Conservation (phyloP, 2,888 invertebrate genomes). For the Ophioninae sp. region DNA sequence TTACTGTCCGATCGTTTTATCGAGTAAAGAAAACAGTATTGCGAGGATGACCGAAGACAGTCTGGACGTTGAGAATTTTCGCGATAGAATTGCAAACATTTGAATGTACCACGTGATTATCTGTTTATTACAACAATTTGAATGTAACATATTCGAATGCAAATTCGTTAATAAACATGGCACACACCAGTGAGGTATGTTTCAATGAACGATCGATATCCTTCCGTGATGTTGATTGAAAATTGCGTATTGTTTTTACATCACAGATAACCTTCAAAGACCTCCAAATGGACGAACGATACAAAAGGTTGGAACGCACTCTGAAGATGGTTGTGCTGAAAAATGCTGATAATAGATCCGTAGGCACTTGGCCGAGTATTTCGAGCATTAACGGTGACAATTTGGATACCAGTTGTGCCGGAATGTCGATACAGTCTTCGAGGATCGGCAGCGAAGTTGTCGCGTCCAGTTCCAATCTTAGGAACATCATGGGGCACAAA, state of each 20-base stretch:
- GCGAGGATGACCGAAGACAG: background rate
- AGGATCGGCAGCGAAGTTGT: constrained; percentile 71
- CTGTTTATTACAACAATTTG: background rate
- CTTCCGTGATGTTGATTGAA: background rate
- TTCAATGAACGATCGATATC: background rate
- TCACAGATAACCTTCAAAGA: constrained; percentile 69
- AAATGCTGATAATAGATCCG: constrained; percentile 41
- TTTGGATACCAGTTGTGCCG: constrained; percentile 62
- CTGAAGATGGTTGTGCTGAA: constrained; percentile 67
- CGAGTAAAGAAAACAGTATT: background rate
- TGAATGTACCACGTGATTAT: background rate
- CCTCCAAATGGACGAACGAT: constrained; percentile 70
- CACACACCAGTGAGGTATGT: background rate
- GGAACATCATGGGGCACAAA: constrained; percentile 62
- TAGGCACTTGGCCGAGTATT: constrained; percentile 64
- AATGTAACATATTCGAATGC: background rate
- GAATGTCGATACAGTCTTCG: constrained; percentile 58
- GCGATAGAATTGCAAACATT: background rate
- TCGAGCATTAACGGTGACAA: constrained; percentile 71
- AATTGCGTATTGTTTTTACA: background rate
- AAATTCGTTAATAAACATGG: background rate
- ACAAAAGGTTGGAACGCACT: constrained; percentile 67
- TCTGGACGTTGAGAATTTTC: background rate
- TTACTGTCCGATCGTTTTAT: background rate
- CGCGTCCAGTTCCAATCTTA: constrained; percentile 72